These are phyloP conservation scores for Canis aureus DNA, from an alignment of 2,113 vertebrate species.

Conservation along the genomic window DNA sequence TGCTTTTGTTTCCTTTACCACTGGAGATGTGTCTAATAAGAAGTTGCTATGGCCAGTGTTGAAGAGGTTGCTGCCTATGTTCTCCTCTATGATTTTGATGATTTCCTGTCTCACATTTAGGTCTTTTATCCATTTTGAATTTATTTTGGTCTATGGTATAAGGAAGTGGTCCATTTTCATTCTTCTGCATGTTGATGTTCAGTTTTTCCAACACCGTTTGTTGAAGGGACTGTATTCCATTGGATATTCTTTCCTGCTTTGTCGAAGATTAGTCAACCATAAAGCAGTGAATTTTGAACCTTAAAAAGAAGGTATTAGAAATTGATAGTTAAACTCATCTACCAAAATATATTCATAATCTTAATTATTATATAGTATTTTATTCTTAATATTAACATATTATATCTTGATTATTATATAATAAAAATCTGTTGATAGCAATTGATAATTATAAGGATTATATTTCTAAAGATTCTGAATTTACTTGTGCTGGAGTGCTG, in stretches of 20 bases:
- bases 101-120: not conserved
- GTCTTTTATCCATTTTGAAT: not conserved
- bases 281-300: not conserved
- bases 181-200: not conserved
- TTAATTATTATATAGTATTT: conserved; percentile 5
- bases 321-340: conserved; percentile 51
- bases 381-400: conserved; percentile 32
- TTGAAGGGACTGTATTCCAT: not conserved
- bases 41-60: not conserved
- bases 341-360: conserved; percentile 24
- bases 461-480: conserved; percentile 35
- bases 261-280: not conserved
- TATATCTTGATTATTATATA: not conserved
- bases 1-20: not conserved
- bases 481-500: not conserved
- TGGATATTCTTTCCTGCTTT: not conserved
- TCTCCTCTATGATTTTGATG: not conserved
- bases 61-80: not conserved
- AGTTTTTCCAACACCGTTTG: not conserved
- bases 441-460: not conserved
- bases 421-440: not conserved
- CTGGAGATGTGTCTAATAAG: not conserved
- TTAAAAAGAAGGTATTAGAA: not conserved
- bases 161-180: not conserved
- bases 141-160: not conserved